These are phyloP conservation scores for Hippopotamyrus pictus DNA, from an alignment of 2,797 vertebrate species.

Conservation along the genomic window DNA sequence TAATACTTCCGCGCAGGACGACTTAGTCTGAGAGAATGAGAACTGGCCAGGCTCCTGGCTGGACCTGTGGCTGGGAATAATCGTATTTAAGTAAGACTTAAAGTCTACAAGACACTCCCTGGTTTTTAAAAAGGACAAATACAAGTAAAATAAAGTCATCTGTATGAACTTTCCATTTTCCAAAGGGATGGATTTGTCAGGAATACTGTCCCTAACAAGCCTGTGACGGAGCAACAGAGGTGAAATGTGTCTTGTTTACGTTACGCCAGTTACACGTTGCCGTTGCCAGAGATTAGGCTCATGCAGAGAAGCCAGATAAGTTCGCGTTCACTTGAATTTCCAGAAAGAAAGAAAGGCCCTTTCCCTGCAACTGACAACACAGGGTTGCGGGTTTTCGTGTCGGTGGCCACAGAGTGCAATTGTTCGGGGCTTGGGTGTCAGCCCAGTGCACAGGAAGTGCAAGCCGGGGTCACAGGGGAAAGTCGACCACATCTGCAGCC, in stretches of 20 bases:
- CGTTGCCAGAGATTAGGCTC: background rate
- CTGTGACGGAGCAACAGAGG: background rate
- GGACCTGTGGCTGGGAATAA: background rate
- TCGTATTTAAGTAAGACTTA: background rate
- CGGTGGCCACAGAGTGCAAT: constrained; percentile 59
- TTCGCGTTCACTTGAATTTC: background rate
- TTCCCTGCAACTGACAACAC: constrained; percentile 5
- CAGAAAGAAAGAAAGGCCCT: background rate
- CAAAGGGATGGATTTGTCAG: background rate
- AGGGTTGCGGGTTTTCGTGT: constrained; percentile 30
- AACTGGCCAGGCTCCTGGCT: background rate
- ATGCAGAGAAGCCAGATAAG: background rate
- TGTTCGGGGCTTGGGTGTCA: constrained; percentile 67
- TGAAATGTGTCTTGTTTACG: background rate
- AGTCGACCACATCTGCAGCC: constrained; percentile 70
- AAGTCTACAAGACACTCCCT: background rate
- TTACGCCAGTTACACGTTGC: background rate
- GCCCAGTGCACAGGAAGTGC: constrained; percentile 68
- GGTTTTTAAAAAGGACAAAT: background rate
- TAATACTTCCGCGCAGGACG: background rate
- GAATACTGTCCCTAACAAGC: background rate
- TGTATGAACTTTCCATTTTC: background rate
- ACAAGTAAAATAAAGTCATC: background rate
- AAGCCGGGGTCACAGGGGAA: constrained; percentile 57
- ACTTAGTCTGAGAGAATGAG: background rate